phyloP scores from a whole-genome alignment of 2,113 vertebrate genomes.

The Phalacrocorax carbo region DNA sequence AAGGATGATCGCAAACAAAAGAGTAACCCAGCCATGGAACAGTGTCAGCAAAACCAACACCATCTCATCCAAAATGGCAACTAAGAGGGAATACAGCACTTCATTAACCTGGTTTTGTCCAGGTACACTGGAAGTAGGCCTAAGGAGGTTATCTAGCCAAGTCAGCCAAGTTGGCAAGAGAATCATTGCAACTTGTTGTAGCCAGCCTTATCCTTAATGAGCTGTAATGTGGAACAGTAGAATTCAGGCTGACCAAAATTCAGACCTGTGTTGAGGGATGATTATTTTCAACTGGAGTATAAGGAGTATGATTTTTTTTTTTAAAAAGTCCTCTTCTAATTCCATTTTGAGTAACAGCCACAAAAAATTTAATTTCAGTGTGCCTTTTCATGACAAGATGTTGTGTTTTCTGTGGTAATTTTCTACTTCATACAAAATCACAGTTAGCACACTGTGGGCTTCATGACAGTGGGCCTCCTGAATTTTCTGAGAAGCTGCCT shows the following conservation, averaged over 20 bases:
- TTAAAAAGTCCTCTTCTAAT: neutral
- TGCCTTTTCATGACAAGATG: neutral
- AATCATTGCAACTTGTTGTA: neutral
- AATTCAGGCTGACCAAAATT: neutral
- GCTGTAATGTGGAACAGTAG: neutral
- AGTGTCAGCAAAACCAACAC: neutral
- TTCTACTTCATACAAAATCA: neutral
- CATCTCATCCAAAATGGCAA: neutral
- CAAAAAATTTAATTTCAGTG: neutral
- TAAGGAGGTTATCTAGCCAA: neutral
- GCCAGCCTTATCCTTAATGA: neutral
- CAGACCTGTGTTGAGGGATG: neutral
- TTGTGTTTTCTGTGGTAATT: neutral
- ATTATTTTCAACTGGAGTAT: neutral
- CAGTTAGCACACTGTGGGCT: neutral
- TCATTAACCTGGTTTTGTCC: neutral
- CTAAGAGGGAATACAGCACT: neutral
- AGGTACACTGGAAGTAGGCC: neutral
- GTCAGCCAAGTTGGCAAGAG: neutral
- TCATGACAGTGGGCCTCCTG: neutral
- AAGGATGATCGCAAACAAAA: neutral
- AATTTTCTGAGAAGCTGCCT: slow-evolving; percentile 41
- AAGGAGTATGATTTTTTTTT: neutral
- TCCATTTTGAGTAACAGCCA: neutral
- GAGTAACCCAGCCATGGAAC: neutral